Conservation (phyloP, 2,113 vertebrate genomes). For the Capreolus pygargus region DNA sequence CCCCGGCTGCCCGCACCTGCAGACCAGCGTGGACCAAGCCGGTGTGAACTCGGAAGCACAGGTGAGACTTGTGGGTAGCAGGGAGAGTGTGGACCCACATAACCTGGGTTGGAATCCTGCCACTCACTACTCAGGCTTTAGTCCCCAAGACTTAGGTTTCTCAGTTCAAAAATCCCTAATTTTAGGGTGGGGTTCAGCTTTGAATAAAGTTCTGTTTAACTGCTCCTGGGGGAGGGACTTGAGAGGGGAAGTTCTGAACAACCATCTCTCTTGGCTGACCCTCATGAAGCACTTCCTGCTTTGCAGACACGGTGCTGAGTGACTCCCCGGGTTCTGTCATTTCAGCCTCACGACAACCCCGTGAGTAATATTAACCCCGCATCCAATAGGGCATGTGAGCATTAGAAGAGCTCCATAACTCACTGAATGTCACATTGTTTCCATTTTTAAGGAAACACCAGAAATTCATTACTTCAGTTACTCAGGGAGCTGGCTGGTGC, state of each 20-base stretch:
- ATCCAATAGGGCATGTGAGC: neutral
- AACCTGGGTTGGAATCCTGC: neutral
- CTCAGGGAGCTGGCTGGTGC: neutral
- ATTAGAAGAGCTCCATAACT: neutral
- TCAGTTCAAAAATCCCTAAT: neutral
- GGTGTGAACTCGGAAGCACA: neutral
- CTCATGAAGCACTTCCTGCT: neutral
- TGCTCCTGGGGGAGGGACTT: neutral
- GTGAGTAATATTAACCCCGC: neutral
- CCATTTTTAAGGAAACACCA: neutral
- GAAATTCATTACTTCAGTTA: neutral
- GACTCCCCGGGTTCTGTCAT: neutral
- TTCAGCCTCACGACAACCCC: neutral
- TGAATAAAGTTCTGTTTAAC: neutral
- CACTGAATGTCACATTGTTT: neutral
- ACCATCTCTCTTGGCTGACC: neutral
- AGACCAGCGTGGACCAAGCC: too few species aligned
- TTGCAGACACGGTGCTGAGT: neutral
- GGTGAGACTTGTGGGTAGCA: neutral
- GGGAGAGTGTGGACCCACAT: neutral
- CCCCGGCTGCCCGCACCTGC: neutral
- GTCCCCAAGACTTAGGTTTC: neutral
- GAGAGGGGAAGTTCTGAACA: neutral
- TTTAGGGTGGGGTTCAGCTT: neutral
- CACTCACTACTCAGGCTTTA: fast-evolving